Conservation (phyloP, 2,113 vertebrate species). For the Pelvicachromis taeniatus region DNA sequence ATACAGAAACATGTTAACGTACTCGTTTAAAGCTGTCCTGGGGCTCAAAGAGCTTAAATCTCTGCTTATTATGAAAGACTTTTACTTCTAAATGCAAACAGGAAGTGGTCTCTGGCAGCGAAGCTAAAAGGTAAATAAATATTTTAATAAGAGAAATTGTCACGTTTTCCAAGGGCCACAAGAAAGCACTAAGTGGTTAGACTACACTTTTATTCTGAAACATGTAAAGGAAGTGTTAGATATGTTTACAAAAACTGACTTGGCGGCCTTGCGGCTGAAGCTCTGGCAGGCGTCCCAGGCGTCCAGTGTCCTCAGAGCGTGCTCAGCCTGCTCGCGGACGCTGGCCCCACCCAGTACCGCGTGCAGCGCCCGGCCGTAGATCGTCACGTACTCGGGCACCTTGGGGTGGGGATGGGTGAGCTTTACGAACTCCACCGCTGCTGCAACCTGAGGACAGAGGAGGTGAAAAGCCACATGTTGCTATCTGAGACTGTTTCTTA, state of each 20-base stretch:
- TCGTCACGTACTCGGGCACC: conserved; percentile 39
- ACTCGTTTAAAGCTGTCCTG: background rate
- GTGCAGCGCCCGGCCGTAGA: conserved; percentile 59
- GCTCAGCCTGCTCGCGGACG: conserved; percentile 44
- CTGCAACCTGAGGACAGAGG: conserved; percentile 39
- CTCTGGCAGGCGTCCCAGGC: conserved; percentile 54
- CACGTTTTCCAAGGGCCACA: background rate
- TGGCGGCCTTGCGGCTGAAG: conserved; percentile 52
- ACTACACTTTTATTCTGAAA: background rate
- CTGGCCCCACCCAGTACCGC: conserved; percentile 57
- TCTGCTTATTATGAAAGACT: background rate
- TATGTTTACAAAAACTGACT: conserved; percentile 11
- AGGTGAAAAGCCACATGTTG: background rate
- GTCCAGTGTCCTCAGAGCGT: conserved; percentile 51
- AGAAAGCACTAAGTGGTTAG: background rate
- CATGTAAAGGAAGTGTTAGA: background rate
- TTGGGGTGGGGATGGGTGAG: conserved; percentile 70
- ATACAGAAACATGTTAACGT: background rate
- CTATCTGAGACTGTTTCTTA: background rate
- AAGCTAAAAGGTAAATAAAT: background rate
- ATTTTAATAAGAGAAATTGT: background rate
- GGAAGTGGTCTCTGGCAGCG: background rate
- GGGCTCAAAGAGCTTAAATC: background rate
- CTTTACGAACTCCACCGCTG: conserved; percentile 57
- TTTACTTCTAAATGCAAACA: background rate